These are phyloP conservation scores for Neogobius melanostomus DNA, from an alignment of 2,113 vertebrate species.

Conservation along the genomic window DNA sequence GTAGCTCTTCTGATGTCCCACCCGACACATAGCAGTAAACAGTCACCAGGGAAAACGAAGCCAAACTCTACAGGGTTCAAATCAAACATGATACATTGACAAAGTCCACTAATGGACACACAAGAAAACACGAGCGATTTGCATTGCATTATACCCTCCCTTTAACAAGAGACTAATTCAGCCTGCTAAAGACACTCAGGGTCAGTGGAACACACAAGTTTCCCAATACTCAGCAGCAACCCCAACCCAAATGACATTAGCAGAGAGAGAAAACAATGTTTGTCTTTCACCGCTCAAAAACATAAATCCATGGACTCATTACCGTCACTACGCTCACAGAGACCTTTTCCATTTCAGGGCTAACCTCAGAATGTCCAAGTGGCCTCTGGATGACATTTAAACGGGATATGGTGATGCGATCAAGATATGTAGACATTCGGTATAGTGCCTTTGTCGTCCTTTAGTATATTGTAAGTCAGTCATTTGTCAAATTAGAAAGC, in stretches of 20 bases:
- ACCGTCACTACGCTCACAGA: slow-evolving; percentile 29
- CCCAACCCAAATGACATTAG: neutral
- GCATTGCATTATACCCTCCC: too few relatives aligned
- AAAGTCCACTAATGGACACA: too few relatives aligned
- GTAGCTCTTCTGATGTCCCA: too few relatives aligned
- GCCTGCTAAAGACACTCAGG: neutral
- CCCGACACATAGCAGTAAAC: too few relatives aligned
- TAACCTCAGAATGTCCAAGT: slow-evolving; percentile 28
- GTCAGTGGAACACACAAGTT: neutral
- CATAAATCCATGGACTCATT: slow-evolving; percentile 34
- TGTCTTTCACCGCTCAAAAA: slow-evolving; percentile 6
- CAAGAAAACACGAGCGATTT: too few relatives aligned
- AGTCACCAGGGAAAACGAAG: too few relatives aligned
- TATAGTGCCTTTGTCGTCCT: too few relatives aligned
- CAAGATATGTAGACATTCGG: neutral
- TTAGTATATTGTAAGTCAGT: too few relatives aligned
- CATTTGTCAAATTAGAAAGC: too few relatives aligned
- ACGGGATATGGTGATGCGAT: slow-evolving; percentile 43
- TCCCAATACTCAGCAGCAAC: slow-evolving; percentile 1
- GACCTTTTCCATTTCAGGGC: slow-evolving; percentile 38
- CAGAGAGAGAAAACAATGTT: neutral
- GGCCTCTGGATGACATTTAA: neutral
- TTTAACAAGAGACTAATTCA: neutral
- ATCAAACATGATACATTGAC: too few relatives aligned
- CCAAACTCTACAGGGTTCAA: too few relatives aligned